Evolutionary conservation across 1,140 invertebrate genomes (phyloP), one percentile per base, ranked within the genome.

Genomic region (Drosophila burlai): DNA sequence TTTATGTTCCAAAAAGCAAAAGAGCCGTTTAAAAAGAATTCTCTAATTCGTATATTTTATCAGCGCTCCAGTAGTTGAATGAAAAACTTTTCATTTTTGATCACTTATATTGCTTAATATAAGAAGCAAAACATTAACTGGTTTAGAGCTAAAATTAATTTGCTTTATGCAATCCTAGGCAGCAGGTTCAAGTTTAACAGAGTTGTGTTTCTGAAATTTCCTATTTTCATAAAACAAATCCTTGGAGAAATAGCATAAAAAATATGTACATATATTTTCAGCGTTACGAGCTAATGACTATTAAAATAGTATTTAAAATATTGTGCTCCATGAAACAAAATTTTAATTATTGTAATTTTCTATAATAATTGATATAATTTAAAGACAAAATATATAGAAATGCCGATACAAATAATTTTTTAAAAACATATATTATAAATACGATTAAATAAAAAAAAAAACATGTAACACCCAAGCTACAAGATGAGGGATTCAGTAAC

Each of bases 21-120:
- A 15, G 29, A 26, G 38, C 24, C 13, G 8, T 4, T n/a, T 16
- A 9, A 16, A 29, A 34, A n/a, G 11, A 52, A 45, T 52, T 59
- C 50, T 29, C 47, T 58, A 26, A 65, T n/a, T 31, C 29, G 34
- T 31, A 13, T 21, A 38, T 13, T 18, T 9, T 42, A 6, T 26
- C 7, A 18, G 83, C 84, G 83, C 83, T 84, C 82, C 78, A 79
- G 69, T 61, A 77, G 67, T 63, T 62, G 59, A 78, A 73, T 36
- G 4, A 67, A 36, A 15, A 24, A 49, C 38, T 34, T 29, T 47
- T 34, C 18, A 4, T 21, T 21, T 11, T 46, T 21, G 2, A 46
- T 46, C 1, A 13, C 9, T 5, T 46, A 45, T 45, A 13, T 21
- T 45, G 40, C 7, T 42, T 8, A 8, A n/a, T 10, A n/a, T n/a